phyloP scores from a whole-genome alignment of 2,113 vertebrate species.

The Rhodinocichla rosea region DNA sequence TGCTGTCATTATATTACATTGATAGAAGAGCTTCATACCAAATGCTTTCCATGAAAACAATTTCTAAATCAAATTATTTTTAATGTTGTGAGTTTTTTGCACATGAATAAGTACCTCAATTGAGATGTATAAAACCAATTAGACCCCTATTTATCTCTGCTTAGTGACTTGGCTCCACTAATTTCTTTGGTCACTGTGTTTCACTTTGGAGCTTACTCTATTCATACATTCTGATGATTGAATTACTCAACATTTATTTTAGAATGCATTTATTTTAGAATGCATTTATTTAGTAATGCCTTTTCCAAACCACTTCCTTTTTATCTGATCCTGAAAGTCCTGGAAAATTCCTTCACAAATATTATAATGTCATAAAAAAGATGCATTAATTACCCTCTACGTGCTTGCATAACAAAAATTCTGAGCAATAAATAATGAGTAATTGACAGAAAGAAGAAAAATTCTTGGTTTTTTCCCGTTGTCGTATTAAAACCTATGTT shows the following conservation, averaged over 20 bases:
- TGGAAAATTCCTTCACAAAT: not conserved
- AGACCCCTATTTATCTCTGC: constrained; percentile 48
- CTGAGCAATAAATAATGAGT: not conserved
- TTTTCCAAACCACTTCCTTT: not conserved
- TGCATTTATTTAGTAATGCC: not conserved
- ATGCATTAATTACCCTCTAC: not conserved
- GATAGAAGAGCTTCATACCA: constrained; percentile 10
- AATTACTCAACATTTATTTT: constrained; percentile 32
- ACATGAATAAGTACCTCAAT: constrained; percentile 48
- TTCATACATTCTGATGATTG: not conserved
- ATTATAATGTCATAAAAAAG: not conserved
- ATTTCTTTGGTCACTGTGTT: constrained; percentile 44
- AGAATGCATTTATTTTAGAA: constrained; percentile 9
- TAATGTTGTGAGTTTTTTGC: constrained; percentile 40
- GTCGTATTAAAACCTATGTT: not conserved
- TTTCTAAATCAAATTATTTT: constrained; percentile 70
- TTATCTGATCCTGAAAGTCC: not conserved
- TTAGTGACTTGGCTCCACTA: constrained; percentile 18
- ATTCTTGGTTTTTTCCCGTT: not conserved
- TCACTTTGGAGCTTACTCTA: not conserved
- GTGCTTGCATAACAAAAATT: not conserved
- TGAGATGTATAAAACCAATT: constrained; percentile 63
- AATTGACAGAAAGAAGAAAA: not conserved
- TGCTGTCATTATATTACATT: constrained; percentile 18
- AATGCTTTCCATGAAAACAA: constrained; percentile 45